Evolutionary conservation across 1,140 invertebrate species (phyloP), one percentile per base, ranked within the genome.

Genomic region (Potamilus streckersoni): DNA sequence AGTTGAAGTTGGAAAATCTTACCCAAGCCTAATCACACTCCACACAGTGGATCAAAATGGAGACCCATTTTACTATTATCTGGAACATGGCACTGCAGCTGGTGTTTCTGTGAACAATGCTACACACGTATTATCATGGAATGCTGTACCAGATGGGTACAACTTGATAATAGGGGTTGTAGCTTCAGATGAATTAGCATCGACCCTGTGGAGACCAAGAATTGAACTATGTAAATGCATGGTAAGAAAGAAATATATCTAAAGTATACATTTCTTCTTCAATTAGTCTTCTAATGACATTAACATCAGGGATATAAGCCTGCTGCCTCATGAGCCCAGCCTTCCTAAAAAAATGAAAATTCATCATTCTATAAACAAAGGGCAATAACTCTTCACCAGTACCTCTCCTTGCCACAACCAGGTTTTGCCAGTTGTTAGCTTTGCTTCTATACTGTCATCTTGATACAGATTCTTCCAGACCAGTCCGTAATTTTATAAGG

Each of bases 161-260:
- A 69, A 49, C 15, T 66, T 56, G 2, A 31, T 59, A 6, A 65
- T 83, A 14, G n/a, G 27, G 0, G 49, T 83, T 3, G 76, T 59
- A 4, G 69, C 62, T 2, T 80, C 80, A 16, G 82, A 83, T 68
- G 80, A 80, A 8, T 75, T 19, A n/a, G 74, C 76, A 11, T 55
- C 61, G 2, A 76, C 80, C 14, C 6, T 80, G n/a, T 80, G 76
- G 74, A 71, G 71, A 65, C 74, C 80, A 20, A 78, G 62, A 38
- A 80, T 80, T 16, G 66, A 83, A 70, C 74, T 79, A 15, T 83
- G 82, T 64, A 79, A 79, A 60, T 83, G 82, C 70, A 71, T 79
- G 79, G 81, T 83, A 74, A 59, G 49, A 19, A 12, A 11, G 0
- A 49, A 49, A 8, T 49, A 49, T 49, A 49, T 49, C 5, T 49